Percentiles rank a stretch among this genome's conserved stretches.
Conservation (phyloP, 2,113 vertebrate species). For the Pelodiscus sinensis region DNA sequence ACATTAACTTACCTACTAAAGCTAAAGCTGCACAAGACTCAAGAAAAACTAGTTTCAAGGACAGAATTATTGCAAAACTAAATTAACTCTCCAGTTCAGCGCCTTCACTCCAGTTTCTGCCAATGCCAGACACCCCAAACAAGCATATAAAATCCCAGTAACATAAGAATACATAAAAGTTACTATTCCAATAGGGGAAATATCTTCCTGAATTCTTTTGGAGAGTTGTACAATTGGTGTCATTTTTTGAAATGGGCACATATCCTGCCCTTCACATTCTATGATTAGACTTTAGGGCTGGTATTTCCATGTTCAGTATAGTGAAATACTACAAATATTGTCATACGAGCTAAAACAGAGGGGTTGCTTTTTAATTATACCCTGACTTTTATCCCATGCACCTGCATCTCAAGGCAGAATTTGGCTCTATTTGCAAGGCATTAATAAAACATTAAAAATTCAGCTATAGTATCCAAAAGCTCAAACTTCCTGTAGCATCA, state of each 20-base stretch:
- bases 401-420: background rate
- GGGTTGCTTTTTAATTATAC: background rate
- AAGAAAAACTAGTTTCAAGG: background rate
- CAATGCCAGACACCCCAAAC: accelerated
- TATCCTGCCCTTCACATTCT: accelerated
- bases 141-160: background rate
- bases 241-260: accelerated
- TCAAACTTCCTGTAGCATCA: background rate
- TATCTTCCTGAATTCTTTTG: background rate
- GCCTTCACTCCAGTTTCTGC: background rate
- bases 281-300: background rate
- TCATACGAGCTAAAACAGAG: accelerated
- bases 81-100: background rate
- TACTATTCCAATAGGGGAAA: background rate
- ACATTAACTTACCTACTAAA: background rate
- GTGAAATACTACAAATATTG: background rate
- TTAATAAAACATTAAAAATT: background rate
- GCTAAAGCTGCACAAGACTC: accelerated
- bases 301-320: accelerated
- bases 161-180: accelerated
- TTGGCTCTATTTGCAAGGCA: background rate
- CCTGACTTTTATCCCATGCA: background rate
- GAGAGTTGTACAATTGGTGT: background rate
- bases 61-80: accelerated
- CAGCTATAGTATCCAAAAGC: background rate